Evolutionary conservation across 37 sponge, comb jelly and placozoan species (phyloP), one percentile per base, ranked within the genome.

Genomic region (Aplysina aerophoba): DNA sequence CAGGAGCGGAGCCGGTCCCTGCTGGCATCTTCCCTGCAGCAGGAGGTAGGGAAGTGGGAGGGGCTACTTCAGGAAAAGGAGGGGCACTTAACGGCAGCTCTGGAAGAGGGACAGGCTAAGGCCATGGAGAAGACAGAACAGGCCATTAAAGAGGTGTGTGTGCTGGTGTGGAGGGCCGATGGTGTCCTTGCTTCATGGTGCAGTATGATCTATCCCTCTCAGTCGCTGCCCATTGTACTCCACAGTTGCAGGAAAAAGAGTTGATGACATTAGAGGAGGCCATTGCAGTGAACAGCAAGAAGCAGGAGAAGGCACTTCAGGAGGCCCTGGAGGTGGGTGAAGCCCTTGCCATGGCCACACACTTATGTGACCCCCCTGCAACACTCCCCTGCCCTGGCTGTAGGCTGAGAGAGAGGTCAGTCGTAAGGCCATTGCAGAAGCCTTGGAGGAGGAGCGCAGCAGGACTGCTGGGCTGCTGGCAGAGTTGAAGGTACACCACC

Each of bases 41-140:
- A 37, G 81, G 92, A 94, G 56, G 81, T 83, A 65, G 88, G 91
- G 85, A 68, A 75, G 22, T 65, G 83, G 21, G 90, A 94, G 89
- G 60, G 80, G 61, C 40, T 84, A 71, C 50, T 94, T 57, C 65
- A 87, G 82, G 87, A 89, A 37, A 86, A 91, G 65, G 87, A 91
- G 27, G 28, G 79, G 30, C 24, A 55, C 17, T 73, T 93, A 27
- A 64, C 71, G 0, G 61, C 75, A 20, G 86, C 89, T 20, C 65
- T 90, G 83, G 88, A 88, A 36, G 86, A 93, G 57, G 94, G 90
- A 81, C 74, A 75, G 61, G 81, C 19, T 20, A 83, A 40, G 74
- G 60, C 73, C 1, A 81, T 84, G 61, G 65, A 90, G 44, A 90
- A 59, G 62, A 60, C 81, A 0, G 25, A 85, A 31, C 74, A 75